Evolutionary conservation across 2,113 vertebrate species (phyloP).

Genomic region (Balaenoptera acutorostrata): DNA sequence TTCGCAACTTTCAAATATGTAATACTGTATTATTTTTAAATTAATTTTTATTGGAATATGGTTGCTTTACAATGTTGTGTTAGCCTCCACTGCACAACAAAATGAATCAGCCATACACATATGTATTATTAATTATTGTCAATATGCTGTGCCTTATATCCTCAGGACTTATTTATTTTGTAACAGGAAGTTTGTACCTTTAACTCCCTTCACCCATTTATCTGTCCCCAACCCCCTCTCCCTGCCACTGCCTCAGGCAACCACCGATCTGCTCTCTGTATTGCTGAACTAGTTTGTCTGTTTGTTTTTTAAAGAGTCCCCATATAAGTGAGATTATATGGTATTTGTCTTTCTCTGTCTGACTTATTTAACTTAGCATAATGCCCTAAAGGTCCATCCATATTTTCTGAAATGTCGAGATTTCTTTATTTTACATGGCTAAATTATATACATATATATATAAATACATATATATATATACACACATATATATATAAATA

Average conservation of each 20-base stretch:
- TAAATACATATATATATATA: no score
- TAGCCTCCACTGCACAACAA: no score
- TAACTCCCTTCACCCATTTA: neutral
- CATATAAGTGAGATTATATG: neutral
- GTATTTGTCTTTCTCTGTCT: neutral
- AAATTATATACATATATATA: neutral
- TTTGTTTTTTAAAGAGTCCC: neutral
- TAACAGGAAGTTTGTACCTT: neutral
- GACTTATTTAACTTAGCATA: neutral
- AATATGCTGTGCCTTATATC: neutral
- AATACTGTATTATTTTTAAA: neutral
- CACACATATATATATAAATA: no score
- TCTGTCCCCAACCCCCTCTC: neutral
- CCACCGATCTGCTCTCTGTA: neutral
- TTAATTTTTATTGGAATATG: no score
- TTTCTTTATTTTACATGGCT: fast-evolving
- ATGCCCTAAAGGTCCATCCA: neutral
- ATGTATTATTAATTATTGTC: neutral
- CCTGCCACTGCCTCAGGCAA: neutral
- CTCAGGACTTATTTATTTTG: neutral
- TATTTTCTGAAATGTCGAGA: neutral
- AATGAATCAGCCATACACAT: no score
- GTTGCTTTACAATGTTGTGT: no score
- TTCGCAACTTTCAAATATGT: neutral
- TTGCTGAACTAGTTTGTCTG: neutral